Base-by-base conservation (phyloP, 2,113 vertebrate genomes). In the Anas platyrhynchos region DNA sequence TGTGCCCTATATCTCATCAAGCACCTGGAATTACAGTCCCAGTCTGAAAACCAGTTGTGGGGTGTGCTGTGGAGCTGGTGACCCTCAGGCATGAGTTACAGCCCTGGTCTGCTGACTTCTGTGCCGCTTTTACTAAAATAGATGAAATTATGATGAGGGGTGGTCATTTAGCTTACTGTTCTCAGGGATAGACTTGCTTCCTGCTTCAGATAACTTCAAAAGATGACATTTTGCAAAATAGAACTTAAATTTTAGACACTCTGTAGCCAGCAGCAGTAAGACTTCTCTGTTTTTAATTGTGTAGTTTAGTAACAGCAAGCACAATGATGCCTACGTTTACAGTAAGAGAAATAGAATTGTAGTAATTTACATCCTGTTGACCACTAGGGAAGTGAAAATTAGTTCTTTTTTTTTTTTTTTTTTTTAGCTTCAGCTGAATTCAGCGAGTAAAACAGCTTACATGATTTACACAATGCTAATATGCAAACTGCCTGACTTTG, bases 61-160 rank as follows among this genome's bases (percentile, higher is more conserved):
- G 0, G 4, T 38, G 38, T 68, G 34, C 61, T 7, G 0, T 12
- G 22, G 32, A 58, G 59, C 6, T 0, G 1, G 34, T 27, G 67
- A 83, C 38, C 34, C 43, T 29, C 11, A 38, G 56, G 16, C 16
- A 14, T 23, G 54, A 65, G 22, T 66, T 67, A 46, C 7, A 31
- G 56, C 25, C 34, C 16, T 0, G 7, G 27, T 23, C 48, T 56
- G 52, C 20, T 54, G 41, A 22, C 27, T 31, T 73, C 79, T 38
- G 14, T 46, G 54, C 38, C 7, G 7, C 13, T 32, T 8, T 46
- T 52, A 36, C 32, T 44, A 36, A 77, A 81, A 83, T 7, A 81
- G 58, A 68, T 11, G 22, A 22, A 73, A 27, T 4, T 68, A 20
- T 3, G 32, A 36, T 31, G 55, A 58, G 50, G 9, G 9, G 13